Percentiles rank a stretch among this genome's conserved stretches.
Evolutionary conservation across 2,797 vertebrate species (phyloP).

Genomic region (Urosaurus nigricauda): DNA sequence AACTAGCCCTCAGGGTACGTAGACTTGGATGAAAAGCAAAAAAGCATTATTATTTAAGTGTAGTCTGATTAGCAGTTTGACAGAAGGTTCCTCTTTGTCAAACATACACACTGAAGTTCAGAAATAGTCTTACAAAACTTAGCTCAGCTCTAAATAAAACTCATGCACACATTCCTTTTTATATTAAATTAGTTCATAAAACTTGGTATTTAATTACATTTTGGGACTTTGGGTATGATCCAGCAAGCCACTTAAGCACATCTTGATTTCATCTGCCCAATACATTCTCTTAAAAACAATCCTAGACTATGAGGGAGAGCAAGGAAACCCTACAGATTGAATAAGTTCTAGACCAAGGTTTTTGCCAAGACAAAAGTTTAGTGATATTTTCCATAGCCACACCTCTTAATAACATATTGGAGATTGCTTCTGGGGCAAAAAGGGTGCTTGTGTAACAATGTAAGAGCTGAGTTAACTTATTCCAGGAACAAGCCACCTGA

Average conservation of each 20-base stretch:
- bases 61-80: background rate
- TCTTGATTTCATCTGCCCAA: conserved; percentile 38
- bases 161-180: conserved; percentile 23
- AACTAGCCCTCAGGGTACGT: background rate
- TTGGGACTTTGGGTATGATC: conserved; percentile 25
- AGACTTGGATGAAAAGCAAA: background rate
- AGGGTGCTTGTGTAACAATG: conserved; percentile 5
- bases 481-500: background rate
- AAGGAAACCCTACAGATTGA: conserved; percentile 20
- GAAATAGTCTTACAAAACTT: background rate
- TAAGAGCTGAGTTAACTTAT: background rate
- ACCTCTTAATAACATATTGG: background rate
- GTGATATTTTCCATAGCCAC: conserved; percentile 15
- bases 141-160: conserved; percentile 5
- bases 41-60: background rate
- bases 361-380: conserved; percentile 17
- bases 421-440: background rate
- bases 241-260: conserved; percentile 36
- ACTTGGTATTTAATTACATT: conserved; percentile 46
- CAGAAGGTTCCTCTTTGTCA: background rate
- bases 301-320: conserved; percentile 12
- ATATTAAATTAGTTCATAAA: conserved; percentile 30
- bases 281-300: conserved; percentile 25
- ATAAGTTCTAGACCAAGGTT: conserved; percentile 19
- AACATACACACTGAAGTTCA: background rate